phyloP scores from a whole-genome alignment of 2,888 invertebrate species.

The Eustalomyia histrio region DNA sequence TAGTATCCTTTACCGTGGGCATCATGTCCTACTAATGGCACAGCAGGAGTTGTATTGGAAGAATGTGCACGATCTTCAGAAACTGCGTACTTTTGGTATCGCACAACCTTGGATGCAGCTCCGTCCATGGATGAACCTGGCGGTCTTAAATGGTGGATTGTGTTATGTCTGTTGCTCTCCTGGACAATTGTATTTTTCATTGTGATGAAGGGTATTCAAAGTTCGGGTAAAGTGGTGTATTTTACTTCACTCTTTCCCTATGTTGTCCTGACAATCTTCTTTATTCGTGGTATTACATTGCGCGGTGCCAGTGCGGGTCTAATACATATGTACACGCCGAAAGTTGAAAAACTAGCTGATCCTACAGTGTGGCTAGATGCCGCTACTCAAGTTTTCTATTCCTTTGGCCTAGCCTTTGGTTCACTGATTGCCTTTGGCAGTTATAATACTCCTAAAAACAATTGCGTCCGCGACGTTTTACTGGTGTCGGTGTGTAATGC shows the following conservation, averaged over 20 bases:
- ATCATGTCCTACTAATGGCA: constrained; percentile 87
- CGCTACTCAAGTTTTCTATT: constrained; percentile 98
- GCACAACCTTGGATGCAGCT: constrained; percentile 92
- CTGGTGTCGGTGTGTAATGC: constrained; percentile 95
- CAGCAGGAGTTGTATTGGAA: constrained; percentile 81
- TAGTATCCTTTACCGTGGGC: constrained; percentile 93
- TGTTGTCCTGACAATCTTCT: constrained; percentile 95
- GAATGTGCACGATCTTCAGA: constrained; percentile 92
- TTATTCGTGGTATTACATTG: constrained; percentile 92
- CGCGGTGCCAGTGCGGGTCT: constrained; percentile 92
- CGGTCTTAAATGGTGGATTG: constrained; percentile 95
- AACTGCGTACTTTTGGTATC: constrained; percentile 96
- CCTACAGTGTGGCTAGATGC: constrained; percentile 97
- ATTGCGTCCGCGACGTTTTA: constrained; percentile 94
- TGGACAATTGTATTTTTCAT: constrained; percentile 96
- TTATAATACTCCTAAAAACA: constrained; percentile 96
- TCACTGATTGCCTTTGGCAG: constrained; percentile 97
- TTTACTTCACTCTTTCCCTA: constrained; percentile 98
- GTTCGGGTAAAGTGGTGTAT: constrained; percentile 97
- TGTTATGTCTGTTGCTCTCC: constrained; percentile 90
- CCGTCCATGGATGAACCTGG: constrained; percentile 91
- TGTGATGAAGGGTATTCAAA: constrained; percentile 97
- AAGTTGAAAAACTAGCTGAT: constrained; percentile 91
- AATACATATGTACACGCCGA: constrained; percentile 94
- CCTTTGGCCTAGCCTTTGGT: constrained; percentile 96